Evolutionary conservation across 1,140 invertebrate genomes (phyloP).

Genomic region (Bombus fervidus): DNA sequence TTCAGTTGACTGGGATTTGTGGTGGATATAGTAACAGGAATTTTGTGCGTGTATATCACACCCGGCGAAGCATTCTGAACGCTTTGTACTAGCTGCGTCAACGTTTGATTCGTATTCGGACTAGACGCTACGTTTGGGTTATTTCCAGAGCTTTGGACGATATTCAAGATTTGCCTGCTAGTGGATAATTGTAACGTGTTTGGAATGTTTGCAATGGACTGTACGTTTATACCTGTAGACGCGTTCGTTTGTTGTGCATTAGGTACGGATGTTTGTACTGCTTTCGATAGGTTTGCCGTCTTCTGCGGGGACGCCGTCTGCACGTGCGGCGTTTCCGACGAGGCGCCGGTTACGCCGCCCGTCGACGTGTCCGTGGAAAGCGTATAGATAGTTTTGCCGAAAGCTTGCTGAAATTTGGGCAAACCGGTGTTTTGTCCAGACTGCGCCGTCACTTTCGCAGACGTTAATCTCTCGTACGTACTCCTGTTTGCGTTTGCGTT

Average conservation of each 20-base stretch:
- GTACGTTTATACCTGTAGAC: slow-evolving; percentile 67
- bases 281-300: slow-evolving; percentile 75
- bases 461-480: slow-evolving; percentile 69
- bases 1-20: slow-evolving; percentile 78
- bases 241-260: slow-evolving; percentile 63
- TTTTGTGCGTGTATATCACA: slow-evolving; percentile 81
- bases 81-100: slow-evolving; percentile 77
- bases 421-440: slow-evolving; percentile 83
- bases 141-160: slow-evolving; percentile 73
- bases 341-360: slow-evolving; percentile 54
- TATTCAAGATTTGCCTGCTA: slow-evolving; percentile 75
- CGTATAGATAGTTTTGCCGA: slow-evolving; percentile 85
- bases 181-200: slow-evolving; percentile 73
- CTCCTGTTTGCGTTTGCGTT: slow-evolving; percentile 33
- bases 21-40: slow-evolving; percentile 78
- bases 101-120: slow-evolving; percentile 71
- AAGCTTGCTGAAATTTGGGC: slow-evolving; percentile 91
- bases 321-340: slow-evolving; percentile 24
- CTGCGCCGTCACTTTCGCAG: slow-evolving; percentile 67
- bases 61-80: slow-evolving; percentile 76
- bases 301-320: slow-evolving; percentile 67
- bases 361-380: slow-evolving; percentile 71
- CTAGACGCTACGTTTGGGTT: slow-evolving; percentile 55
- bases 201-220: slow-evolving; percentile 76
- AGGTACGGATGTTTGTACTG: slow-evolving; percentile 77